Evolutionary conservation across 1,140 invertebrate genomes (phyloP).

Genomic region (Coboldia fuscipes): DNA sequence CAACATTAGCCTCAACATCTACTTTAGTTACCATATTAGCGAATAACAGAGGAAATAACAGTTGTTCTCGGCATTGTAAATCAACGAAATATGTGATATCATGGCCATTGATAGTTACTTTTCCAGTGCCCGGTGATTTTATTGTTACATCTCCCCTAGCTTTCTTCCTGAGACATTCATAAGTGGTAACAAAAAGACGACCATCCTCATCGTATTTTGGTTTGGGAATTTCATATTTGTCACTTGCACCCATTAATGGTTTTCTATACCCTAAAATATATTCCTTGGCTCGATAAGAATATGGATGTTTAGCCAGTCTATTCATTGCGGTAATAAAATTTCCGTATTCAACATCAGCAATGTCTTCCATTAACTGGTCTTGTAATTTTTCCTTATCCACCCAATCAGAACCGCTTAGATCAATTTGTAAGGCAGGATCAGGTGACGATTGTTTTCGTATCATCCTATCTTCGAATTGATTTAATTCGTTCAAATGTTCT

Average conservation of each 20-base stretch:
- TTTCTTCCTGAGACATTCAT: slow-evolving; percentile 47
- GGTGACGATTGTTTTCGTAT: slow-evolving; percentile 31
- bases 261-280: slow-evolving; percentile 50
- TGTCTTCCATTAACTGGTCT: slow-evolving; percentile 39
- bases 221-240: slow-evolving; percentile 30
- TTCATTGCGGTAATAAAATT: slow-evolving; percentile 53
- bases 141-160: slow-evolving; percentile 44
- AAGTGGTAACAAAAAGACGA: slow-evolving; percentile 38
- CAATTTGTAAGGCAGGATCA: slow-evolving; percentile 29
- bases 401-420: slow-evolving; percentile 35
- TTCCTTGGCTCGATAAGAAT: slow-evolving; percentile 37
- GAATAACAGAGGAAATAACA: slow-evolving; percentile 74
- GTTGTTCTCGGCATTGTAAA: slow-evolving; percentile 47
- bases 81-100: slow-evolving; percentile 53
- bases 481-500: slow-evolving; percentile 36
- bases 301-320: slow-evolving; percentile 45
- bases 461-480: slow-evolving; percentile 45
- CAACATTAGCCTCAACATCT: slow-evolving; percentile 60
- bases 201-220: slow-evolving; percentile 44
- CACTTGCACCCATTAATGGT: slow-evolving; percentile 26
- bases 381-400: slow-evolving; percentile 44
- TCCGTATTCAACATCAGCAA: slow-evolving; percentile 48
- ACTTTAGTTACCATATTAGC: slow-evolving; percentile 50
- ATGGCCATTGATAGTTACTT: slow-evolving; percentile 60
- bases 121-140: slow-evolving; percentile 52